Evolutionary conservation across 35 echinoderm and acorn worm species (phyloP), one percentile per base, ranked within the genome.

Genomic region (Hemicentrotus pulcherrimus): DNA sequence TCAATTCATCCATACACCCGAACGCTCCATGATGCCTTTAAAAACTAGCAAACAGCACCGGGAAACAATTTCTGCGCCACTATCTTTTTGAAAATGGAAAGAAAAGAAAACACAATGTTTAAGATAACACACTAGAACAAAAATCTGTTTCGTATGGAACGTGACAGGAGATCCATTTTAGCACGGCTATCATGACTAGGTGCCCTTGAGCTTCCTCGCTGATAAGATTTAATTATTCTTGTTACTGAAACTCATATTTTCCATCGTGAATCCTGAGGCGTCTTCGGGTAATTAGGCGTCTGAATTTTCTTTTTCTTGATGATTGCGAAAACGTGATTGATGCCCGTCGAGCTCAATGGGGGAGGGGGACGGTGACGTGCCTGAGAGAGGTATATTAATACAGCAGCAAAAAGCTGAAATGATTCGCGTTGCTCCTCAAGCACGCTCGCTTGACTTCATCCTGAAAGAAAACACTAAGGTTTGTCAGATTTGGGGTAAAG

Each of bases 201-300:
- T 46, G 88, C 88, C 88, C 88, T 90, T 90, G 88, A 90, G 32
- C 31, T 2, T 59, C 15, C 15, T 33, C 9, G 12, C 31, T 16
- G 88, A 78, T 78, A 78, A 78, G 65, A 90, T 90, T 90, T 90
- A 90, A 90, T 90, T 90, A 90, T 90, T 90, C 88, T 33, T 46
- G 88, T 90, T 90, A 45, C 88, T 90, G 32, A 47, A 90, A 90
- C 7, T 46, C 88, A 90, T 90, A 90, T 90, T 90, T 90, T 90
- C 88, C 11, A 88, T 18, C 11, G 46, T 90, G 65, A 28, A 90
- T 46, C 31, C 88, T 90, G 31, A 90, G 88, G 88, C 88, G 88
- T 41, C 31, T 90, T 35, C 88, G 32, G 46, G 46, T 90, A 90
- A 90, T 90, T 90, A 90, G 88, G 32, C 88, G 88, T 90, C 88